Percentiles rank a stretch among this genome's conserved stretches.
phyloP scores from a whole-genome alignment of 2,888 invertebrate species.

The Penaeus monodon region DNA sequence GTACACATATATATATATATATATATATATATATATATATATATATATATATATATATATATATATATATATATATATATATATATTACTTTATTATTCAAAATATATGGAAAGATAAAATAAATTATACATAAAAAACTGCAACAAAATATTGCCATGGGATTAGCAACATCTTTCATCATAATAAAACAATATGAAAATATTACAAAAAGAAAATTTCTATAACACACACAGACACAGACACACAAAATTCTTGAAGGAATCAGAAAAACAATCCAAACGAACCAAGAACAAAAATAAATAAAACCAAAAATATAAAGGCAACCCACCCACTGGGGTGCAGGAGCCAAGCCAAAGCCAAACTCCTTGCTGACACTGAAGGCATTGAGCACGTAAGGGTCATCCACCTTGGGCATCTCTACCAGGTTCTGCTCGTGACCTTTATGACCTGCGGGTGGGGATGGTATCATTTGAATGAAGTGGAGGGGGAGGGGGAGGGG shows the following conservation, averaged over 20 bases:
- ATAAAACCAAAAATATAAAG: constrained; percentile 65
- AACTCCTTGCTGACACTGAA: constrained; percentile 72
- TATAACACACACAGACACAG: constrained; percentile 6
- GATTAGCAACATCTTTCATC: too few species aligned
- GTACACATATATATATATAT: not conserved
- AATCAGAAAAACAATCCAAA: too few species aligned
- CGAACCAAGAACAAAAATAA: not conserved
- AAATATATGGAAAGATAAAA: too few species aligned
- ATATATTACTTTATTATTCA: too few species aligned
- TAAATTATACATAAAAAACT: too few species aligned
- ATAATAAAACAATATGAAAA: too few species aligned
- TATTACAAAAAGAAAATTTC: too few species aligned
- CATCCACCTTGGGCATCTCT: constrained; percentile 69
- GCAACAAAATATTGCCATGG: too few species aligned
- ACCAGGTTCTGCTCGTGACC: constrained; percentile 70
- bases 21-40: not conserved
- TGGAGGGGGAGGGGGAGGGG: not conserved
- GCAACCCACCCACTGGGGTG: constrained; percentile 71
- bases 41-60: not conserved
- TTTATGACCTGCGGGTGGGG: constrained; percentile 69
- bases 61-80: too few species aligned
- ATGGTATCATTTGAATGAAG: constrained; percentile 15
- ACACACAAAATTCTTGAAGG: not conserved
- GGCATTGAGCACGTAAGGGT: constrained; percentile 73
- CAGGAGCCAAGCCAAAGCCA: constrained; percentile 73